Base-by-base conservation (phyloP, 2,113 vertebrate genomes). In the Chrysemys picta region DNA sequence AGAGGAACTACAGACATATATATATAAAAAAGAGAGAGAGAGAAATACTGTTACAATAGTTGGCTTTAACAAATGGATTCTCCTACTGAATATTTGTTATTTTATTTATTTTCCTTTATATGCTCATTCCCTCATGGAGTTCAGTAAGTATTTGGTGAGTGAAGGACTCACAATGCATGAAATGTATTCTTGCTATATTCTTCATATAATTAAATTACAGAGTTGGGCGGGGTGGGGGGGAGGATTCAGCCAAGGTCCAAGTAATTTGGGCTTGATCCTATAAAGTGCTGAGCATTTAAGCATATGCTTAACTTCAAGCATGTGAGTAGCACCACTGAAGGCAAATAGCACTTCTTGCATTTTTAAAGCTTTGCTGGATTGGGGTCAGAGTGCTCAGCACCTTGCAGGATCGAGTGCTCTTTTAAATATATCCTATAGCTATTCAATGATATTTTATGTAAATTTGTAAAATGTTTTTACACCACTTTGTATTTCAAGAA, bases 391-490 rank as follows among this genome's bases (percentile, higher is more conserved):
- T 84, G 35, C 65, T 80, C 80, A 82, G 53, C 93, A 59, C 38
- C 25, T 84, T 91, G 62, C 72, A 80, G 93, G 85, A 80, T 50
- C 86, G 35, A 76, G 72, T 27, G 80, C 12, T 53, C 53, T 94
- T 35, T 88, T 80, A 95, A 94, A 42, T 42, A 42, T 42, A 42
- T 42, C 42, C 42, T 42, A 42, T 89, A 45, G 59, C 57, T 88
- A 92, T 85, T 65, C 92, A 83, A 92, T 94, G 38, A 57, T 24
- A 56, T 57, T 89, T 95, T 84, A 79, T 27, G 57, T 84, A 84
- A 93, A 96, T 96, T 65, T 86, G 65, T 65, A 59, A 54, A 62
- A 17, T 88, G 87, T 96, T 76, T 76, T 24, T 86, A 78, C 85
- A 87, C 81, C 16, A 57, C 38, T 86, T 94, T 75, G 80, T 47